Evolutionary conservation across 2,797 vertebrate species (phyloP).

Genomic region (Uromys caudimaculatus): DNA sequence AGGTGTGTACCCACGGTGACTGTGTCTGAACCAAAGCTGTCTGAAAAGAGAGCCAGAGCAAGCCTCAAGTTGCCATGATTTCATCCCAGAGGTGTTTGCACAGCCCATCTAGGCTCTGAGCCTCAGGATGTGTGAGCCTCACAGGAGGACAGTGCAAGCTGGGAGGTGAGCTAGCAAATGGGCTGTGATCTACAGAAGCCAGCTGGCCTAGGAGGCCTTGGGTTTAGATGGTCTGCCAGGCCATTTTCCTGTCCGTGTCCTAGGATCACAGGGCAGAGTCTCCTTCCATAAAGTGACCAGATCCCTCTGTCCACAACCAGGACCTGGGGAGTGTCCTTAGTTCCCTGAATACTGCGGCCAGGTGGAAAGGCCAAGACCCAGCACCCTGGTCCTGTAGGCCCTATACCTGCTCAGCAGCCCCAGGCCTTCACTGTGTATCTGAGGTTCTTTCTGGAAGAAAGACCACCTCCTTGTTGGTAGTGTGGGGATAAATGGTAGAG

Average conservation of each 20-base stretch:
- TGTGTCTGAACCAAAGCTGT: background rate
- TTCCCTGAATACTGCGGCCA: accelerated
- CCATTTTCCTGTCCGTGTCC: background rate
- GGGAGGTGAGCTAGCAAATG: background rate
- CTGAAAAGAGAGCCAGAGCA: background rate
- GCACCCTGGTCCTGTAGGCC: background rate
- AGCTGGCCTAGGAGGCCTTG: background rate
- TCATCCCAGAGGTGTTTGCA: too few relatives aligned
- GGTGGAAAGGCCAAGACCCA: background rate
- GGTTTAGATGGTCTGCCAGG: background rate
- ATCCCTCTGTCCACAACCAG: accelerated
- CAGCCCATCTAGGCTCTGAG: background rate
- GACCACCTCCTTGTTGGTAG: background rate
- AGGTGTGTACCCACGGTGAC: too few relatives aligned
- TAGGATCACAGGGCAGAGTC: background rate
- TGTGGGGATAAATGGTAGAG: background rate
- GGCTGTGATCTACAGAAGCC: background rate
- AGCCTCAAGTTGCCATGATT: background rate
- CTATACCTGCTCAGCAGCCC: background rate
- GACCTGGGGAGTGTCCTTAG: background rate
- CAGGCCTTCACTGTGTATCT: background rate
- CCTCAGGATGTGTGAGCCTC: background rate
- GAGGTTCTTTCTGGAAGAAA: background rate
- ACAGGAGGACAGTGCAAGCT: background rate
- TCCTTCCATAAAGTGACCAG: background rate